Evolutionary conservation across 2,888 invertebrate genomes (phyloP).

Genomic region (Parthenolecanium corni): DNA sequence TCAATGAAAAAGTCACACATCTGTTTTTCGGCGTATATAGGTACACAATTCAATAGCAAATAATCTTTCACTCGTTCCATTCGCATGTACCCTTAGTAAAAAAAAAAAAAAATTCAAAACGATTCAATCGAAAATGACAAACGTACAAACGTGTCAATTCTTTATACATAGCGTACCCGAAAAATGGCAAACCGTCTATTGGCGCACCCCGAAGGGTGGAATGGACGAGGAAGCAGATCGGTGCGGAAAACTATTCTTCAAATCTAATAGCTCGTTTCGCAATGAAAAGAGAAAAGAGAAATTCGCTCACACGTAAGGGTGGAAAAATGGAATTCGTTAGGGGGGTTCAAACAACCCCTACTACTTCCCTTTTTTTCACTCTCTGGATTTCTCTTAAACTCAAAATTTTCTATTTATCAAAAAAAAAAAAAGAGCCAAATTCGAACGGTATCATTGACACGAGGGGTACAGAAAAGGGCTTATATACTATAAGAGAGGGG

Average conservation of each 20-base stretch:
- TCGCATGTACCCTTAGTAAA: too few species aligned
- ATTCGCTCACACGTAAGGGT: constrained; percentile 3
- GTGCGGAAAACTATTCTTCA: not conserved
- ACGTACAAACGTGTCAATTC: constrained; percentile 21
- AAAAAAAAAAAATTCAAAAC: not conserved
- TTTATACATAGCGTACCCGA: not conserved
- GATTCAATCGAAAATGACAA: constrained; percentile 22
- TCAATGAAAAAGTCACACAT: constrained; percentile 5
- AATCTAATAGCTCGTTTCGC: not conserved
- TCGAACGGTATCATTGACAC: constrained; percentile 21
- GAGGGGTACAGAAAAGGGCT: not conserved
- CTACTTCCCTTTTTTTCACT: not conserved
- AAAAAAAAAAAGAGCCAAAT: constrained; percentile 8
- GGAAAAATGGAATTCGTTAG: not conserved
- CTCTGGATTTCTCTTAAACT: not conserved
- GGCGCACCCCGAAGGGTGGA: not conserved
- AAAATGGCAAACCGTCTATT: not conserved
- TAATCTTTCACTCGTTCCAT: too few species aligned
- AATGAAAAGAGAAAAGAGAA: constrained; percentile 3
- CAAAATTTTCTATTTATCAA: constrained; percentile 17
- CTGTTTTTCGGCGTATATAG: not conserved
- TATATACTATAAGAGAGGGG: too few species aligned
- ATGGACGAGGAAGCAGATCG: not conserved
- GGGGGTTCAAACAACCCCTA: not conserved
- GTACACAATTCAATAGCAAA: too few species aligned